A percentile compares a stretch with the other conserved stretches of the same genome.
Conservation (phyloP, 2,888 invertebrate species). For the Drosophila putrida region DNA sequence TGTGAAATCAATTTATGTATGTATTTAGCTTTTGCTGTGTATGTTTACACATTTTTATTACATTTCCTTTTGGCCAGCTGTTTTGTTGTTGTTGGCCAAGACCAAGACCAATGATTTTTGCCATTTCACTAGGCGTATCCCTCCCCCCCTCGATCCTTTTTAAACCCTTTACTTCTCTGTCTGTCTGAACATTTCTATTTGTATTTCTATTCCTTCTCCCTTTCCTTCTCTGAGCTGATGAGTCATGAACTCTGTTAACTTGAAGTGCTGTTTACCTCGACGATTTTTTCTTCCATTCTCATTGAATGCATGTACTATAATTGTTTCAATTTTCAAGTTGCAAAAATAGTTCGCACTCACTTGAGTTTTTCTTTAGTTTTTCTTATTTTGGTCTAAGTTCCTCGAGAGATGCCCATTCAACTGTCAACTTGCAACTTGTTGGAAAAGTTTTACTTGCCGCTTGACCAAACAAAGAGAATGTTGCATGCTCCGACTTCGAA, state of each 20-base stretch:
- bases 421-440: conserved; percentile 26
- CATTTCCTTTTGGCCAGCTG: conserved; percentile 39
- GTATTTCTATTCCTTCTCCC: conserved; percentile 2
- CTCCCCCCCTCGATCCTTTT: not conserved
- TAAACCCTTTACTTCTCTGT: conserved; percentile 11
- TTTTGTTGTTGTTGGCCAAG: conserved; percentile 36
- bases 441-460: conserved; percentile 33
- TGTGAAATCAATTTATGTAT: conserved; percentile 75
- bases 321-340: conserved; percentile 20
- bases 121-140: conserved; percentile 50
- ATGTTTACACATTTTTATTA: conserved; percentile 31
- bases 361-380: too few relatives aligned
- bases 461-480: conserved; percentile 28
- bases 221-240: conserved; percentile 30
- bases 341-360: conserved; percentile 11
- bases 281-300: not conserved
- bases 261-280: conserved; percentile 9
- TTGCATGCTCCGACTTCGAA: not conserved
- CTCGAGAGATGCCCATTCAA: conserved; percentile 14
- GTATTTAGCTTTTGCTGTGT: conserved; percentile 58
- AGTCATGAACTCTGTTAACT: conserved; percentile 42
- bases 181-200: conserved; percentile 43
- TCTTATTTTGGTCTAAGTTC: not conserved
- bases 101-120: conserved; percentile 42
- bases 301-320: conserved; percentile 33